Evolutionary conservation across 2,113 vertebrate species (phyloP).

Genomic region (Ciconia boyciana): DNA sequence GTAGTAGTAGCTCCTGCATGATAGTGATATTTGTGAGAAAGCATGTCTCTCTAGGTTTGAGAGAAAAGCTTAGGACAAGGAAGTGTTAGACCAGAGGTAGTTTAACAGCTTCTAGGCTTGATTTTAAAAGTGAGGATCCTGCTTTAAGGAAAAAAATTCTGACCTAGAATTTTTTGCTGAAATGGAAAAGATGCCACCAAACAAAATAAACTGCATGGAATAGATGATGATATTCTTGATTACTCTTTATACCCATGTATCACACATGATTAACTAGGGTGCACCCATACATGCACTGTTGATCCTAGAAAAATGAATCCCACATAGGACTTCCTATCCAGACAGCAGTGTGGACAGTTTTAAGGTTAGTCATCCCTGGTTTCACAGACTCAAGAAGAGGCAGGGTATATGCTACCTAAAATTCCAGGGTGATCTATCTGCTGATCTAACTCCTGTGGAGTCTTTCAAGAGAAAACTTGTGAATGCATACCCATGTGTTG

Average conservation of each 20-base stretch:
- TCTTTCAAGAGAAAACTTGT: constrained; percentile 55
- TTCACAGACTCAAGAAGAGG: background rate
- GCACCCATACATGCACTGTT: background rate
- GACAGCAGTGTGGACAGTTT: background rate
- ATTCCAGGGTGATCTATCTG: background rate
- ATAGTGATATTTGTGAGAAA: background rate
- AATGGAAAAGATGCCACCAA: background rate
- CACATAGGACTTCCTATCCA: background rate
- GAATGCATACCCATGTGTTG: constrained; percentile 1
- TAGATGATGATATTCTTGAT: background rate
- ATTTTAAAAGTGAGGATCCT: background rate
- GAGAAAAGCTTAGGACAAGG: background rate
- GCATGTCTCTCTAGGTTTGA: background rate
- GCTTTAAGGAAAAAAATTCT: background rate
- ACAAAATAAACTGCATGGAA: background rate
- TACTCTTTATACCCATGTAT: background rate
- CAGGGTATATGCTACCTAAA: background rate
- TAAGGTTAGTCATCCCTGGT: background rate
- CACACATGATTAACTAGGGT: background rate
- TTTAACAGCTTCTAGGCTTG: background rate
- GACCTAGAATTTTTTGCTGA: background rate
- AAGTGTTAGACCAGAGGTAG: background rate
- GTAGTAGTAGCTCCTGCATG: background rate
- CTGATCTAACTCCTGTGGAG: background rate
- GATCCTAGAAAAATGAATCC: background rate